These are phyloP conservation scores for Aphis craccivora DNA, from an alignment of 1,140 invertebrate genomes.

Conservation along the genomic window DNA sequence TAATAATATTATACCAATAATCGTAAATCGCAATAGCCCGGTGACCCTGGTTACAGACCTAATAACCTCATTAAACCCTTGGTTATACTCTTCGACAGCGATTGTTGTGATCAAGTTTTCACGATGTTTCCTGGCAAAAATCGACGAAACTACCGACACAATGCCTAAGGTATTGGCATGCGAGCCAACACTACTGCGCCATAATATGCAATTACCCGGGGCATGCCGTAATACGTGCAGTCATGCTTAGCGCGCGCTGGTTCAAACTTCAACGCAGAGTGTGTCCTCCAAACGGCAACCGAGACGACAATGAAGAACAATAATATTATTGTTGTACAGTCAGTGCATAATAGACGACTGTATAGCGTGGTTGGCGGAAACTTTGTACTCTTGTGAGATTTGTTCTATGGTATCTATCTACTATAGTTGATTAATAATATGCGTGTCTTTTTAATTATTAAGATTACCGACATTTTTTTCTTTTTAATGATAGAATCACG, in stretches of 20 bases:
- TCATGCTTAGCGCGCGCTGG: neutral
- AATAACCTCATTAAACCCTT: neutral
- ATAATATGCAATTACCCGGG: neutral
- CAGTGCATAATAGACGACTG: neutral
- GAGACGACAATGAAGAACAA: neutral
- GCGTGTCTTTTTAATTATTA: neutral
- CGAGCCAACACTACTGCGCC: neutral
- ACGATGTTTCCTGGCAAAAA: neutral
- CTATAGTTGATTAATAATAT: neutral
- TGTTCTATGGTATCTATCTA: neutral
- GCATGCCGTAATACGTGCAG: neutral
- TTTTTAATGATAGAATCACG: too few relatives aligned
- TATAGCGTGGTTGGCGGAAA: neutral
- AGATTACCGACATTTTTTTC: too few relatives aligned
- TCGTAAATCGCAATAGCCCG: neutral
- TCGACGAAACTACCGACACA: neutral
- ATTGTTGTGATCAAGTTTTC: conserved; percentile 9
- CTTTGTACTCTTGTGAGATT: neutral
- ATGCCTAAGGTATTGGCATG: conserved; percentile 3
- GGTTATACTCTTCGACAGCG: neutral
- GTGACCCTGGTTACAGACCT: neutral
- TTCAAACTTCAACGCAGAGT: neutral
- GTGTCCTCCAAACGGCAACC: too few relatives aligned
- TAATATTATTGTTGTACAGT: neutral
- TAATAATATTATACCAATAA: conserved; percentile 12